Evolutionary conservation across 2,113 vertebrate species (phyloP).

Genomic region (Jaculus jaculus): DNA sequence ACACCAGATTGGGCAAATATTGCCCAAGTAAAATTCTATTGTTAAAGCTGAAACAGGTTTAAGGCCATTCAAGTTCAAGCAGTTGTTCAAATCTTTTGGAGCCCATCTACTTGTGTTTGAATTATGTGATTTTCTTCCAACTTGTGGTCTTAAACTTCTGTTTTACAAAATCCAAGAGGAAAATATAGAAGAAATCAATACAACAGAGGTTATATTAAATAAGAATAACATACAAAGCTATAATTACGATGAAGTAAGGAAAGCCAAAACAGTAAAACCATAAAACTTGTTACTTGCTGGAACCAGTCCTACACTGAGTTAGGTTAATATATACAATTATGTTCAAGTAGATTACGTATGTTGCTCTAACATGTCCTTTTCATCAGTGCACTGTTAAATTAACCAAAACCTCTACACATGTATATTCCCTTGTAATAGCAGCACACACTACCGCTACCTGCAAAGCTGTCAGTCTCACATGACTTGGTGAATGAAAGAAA

Average conservation of each 20-base stretch:
- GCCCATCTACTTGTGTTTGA: slow-evolving; percentile 81
- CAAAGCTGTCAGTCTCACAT: slow-evolving; percentile 86
- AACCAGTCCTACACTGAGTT: slow-evolving; percentile 87
- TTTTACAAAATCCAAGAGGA: slow-evolving; percentile 84
- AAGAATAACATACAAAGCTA: slow-evolving; percentile 86
- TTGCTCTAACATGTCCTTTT: slow-evolving; percentile 85
- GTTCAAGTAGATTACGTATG: slow-evolving; percentile 87
- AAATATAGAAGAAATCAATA: slow-evolving; percentile 85
- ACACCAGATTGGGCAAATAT: slow-evolving; percentile 93
- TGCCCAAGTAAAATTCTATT: slow-evolving; percentile 92
- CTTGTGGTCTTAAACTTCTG: slow-evolving; percentile 87
- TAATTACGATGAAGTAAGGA: slow-evolving; percentile 88
- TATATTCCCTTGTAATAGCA: slow-evolving; percentile 85
- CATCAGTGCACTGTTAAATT: slow-evolving; percentile 87
- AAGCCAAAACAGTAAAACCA: slow-evolving; percentile 88
- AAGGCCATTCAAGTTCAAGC: slow-evolving; percentile 93
- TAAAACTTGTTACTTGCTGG: slow-evolving; percentile 89
- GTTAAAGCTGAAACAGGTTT: slow-evolving; percentile 92
- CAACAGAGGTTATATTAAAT: slow-evolving; percentile 86
- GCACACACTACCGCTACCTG: slow-evolving; percentile 87
- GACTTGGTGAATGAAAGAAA: slow-evolving; percentile 85
- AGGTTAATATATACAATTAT: slow-evolving; percentile 89
- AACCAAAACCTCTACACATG: slow-evolving; percentile 83
- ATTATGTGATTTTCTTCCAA: slow-evolving; percentile 87
- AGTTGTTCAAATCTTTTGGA: slow-evolving; percentile 87